Conservation (phyloP, 2,113 vertebrate genomes). For the Oncorhynchus mykiss region DNA sequence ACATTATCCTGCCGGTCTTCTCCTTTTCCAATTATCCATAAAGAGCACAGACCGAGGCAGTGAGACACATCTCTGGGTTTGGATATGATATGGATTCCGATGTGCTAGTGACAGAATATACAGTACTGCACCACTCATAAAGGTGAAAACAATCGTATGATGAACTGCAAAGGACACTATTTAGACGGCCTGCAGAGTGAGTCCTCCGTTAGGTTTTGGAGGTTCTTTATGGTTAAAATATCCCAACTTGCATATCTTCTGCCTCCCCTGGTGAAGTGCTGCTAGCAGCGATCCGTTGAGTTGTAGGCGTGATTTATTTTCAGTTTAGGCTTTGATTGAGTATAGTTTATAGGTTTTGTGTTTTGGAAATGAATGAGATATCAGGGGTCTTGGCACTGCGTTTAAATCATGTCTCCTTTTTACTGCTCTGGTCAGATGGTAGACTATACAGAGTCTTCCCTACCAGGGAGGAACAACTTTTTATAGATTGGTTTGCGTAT, state of each 20-base stretch:
- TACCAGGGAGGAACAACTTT: no score
- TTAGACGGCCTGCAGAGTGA: constrained; percentile 4
- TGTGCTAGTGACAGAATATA: constrained; percentile 16
- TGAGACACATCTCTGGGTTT: not conserved
- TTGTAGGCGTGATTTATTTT: not conserved
- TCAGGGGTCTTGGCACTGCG: not conserved
- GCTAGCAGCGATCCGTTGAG: not conserved
- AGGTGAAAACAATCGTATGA: constrained; percentile 46
- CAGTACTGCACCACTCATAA: constrained; percentile 2
- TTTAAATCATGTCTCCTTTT: not conserved
- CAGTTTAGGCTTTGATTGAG: not conserved
- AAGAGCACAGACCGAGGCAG: constrained; percentile 3
- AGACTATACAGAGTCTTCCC: not conserved
- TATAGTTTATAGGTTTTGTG: not conserved
- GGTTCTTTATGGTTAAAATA: not conserved
- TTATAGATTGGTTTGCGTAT: no score
- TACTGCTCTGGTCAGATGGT: not conserved
- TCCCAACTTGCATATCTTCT: not conserved
- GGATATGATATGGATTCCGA: constrained; percentile 36
- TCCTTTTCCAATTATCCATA: constrained; percentile 52
- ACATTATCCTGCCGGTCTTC: constrained; percentile 5
- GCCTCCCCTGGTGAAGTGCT: not conserved
- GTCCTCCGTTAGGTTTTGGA: not conserved
- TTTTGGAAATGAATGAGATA: not conserved
- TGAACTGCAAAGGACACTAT: constrained; percentile 21